phyloP scores from a whole-genome alignment of 2,113 vertebrate genomes.

The Xiphophorus hellerii region DNA sequence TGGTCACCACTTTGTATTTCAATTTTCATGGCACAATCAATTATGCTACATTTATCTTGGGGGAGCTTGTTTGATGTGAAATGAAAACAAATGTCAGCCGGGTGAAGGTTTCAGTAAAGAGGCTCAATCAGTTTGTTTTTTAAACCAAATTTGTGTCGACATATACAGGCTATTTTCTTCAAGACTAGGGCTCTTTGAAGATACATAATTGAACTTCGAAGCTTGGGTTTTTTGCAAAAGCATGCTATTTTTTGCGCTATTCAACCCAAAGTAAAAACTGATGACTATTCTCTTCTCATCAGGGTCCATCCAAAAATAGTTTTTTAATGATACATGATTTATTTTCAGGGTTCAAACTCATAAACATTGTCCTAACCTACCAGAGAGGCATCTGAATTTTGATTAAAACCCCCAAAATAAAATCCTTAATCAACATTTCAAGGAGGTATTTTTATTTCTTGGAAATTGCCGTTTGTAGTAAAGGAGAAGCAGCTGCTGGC shows the following conservation, averaged over 20 bases:
- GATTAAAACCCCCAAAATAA: too few relatives aligned
- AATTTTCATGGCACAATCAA: conserved; percentile 71
- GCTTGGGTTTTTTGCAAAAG: conserved; percentile 35
- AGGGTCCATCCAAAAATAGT: conserved; percentile 30
- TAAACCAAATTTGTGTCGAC: conserved; percentile 27
- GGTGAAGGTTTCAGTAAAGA: conserved; percentile 57
- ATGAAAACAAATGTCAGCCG: conserved; percentile 61
- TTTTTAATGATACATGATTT: conserved; percentile 23
- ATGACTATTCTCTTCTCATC: conserved; percentile 22
- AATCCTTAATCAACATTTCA: too few relatives aligned
- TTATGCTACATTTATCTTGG: conserved; percentile 67
- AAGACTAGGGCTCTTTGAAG: conserved; percentile 28
- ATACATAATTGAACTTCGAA: conserved; percentile 57
- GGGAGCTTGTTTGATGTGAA: conserved; percentile 49
- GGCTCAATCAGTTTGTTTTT: conserved; percentile 63
- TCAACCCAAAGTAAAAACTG: conserved; percentile 17
- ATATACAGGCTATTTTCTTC: conserved; percentile 58
- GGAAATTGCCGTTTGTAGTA: too few relatives aligned
- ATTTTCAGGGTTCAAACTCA: conserved; percentile 13
- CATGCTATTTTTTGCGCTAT: conserved; percentile 52
- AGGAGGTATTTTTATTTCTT: too few relatives aligned
- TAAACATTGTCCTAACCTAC: background rate
- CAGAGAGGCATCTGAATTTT: background rate
- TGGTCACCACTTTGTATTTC: conserved; percentile 68
- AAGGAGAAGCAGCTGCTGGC: too few relatives aligned